These are phyloP conservation scores for Eurystomus glaucurus DNA, from an alignment of 2,797 vertebrate genomes.

Conservation along the genomic window DNA sequence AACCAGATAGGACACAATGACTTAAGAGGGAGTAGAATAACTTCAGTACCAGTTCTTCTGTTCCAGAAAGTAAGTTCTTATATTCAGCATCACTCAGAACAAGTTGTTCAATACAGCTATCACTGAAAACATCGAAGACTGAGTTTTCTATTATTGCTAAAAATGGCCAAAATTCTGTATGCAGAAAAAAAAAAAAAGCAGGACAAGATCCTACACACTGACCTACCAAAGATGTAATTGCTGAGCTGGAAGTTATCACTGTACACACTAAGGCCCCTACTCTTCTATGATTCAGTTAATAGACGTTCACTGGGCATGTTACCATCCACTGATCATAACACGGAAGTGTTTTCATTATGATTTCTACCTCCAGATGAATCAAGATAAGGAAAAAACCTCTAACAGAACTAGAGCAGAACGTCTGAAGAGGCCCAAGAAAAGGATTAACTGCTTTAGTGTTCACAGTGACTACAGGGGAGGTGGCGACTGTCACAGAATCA, in stretches of 20 bases:
- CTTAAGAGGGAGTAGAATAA: neutral
- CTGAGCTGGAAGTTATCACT: neutral
- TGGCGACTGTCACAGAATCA: neutral
- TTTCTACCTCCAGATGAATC: neutral
- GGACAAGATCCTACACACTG: neutral
- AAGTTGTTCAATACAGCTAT: neutral
- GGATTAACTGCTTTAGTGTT: neutral
- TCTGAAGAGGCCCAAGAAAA: too few relatives aligned
- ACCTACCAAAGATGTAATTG: neutral
- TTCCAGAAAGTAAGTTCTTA: neutral
- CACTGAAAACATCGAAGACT: neutral
- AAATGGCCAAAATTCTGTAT: neutral
- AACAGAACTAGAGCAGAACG: neutral
- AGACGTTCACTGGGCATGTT: fast-evolving
- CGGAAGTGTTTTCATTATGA: neutral
- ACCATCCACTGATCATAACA: neutral
- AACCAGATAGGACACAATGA: neutral
- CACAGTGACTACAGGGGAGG: neutral
- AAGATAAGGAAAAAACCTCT: neutral
- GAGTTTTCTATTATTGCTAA: neutral
- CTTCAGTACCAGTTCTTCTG: neutral
- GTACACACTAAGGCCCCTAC: fast-evolving
- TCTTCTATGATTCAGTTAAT: neutral
- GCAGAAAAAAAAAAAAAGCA: neutral
- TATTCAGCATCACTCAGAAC: neutral